Conservation (phyloP, 2,888 invertebrate genomes). For the Leptopilina syphax region DNA sequence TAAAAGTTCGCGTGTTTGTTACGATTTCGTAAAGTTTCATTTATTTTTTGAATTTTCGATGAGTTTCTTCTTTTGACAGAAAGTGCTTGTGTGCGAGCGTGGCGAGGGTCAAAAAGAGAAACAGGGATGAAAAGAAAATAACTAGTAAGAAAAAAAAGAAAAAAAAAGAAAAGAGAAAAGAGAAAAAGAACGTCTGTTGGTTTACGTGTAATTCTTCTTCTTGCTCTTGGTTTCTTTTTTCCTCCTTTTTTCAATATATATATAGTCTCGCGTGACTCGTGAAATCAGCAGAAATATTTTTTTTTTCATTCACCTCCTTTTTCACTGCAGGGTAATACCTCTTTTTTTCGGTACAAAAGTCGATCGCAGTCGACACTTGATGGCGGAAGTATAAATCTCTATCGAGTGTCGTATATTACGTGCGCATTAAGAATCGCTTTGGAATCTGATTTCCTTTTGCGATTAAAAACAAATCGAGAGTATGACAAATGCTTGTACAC, state of each 20-base stretch:
- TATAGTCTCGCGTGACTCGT: constrained; percentile 30
- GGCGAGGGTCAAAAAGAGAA: constrained; percentile 11
- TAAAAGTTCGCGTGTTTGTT: constrained; percentile 46
- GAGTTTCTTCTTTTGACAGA: constrained; percentile 31
- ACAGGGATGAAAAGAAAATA: background rate
- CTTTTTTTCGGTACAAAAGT: constrained; percentile 33
- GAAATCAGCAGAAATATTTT: background rate
- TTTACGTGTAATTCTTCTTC: constrained; percentile 47
- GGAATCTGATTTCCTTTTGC: constrained; percentile 31
- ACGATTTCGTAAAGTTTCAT: constrained; percentile 2
- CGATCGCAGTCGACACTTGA: constrained; percentile 38
- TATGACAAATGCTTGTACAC: constrained; percentile 29
- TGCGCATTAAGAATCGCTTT: constrained; percentile 18
- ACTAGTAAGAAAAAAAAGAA: background rate
- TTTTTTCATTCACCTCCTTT: background rate
- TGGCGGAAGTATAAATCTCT: constrained; percentile 36
- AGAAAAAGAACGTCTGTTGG: constrained; percentile 18
- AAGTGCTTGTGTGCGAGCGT: background rate
- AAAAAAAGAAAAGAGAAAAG: too few relatives aligned
- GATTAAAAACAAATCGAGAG: constrained; percentile 34
- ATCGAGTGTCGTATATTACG: constrained; percentile 25
- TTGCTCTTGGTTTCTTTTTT: constrained; percentile 32
- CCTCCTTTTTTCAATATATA: constrained; percentile 31
- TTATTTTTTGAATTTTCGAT: constrained; percentile 15
- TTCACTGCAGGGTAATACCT: constrained; percentile 10